A percentile compares a stretch with the other conserved stretches of the same genome.
Evolutionary conservation across 2,888 invertebrate species (phyloP).

Genomic region (Heliconius charithonia): DNA sequence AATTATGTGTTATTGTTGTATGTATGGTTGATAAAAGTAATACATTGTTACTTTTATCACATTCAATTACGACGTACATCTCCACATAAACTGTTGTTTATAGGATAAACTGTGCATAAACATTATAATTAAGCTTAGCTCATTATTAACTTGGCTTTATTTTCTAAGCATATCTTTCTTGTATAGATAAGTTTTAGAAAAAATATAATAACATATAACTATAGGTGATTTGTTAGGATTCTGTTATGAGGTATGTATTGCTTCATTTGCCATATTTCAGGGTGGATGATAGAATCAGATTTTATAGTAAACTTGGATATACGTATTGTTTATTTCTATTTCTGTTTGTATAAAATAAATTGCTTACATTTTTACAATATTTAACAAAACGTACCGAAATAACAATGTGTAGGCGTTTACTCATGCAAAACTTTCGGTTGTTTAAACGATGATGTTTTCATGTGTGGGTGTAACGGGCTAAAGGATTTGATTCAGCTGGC

Average conservation of each 20-base stretch:
- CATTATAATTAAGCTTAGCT: neutral
- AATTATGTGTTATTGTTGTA: no score
- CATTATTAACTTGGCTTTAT: neutral
- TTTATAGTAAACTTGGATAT: neutral
- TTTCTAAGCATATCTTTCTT: neutral
- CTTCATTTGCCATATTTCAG: neutral
- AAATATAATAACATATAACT: neutral
- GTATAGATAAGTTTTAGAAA: no score
- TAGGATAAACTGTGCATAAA: neutral
- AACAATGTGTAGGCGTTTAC: constrained; percentile 27
- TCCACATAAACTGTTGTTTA: neutral
- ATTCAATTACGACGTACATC: neutral
- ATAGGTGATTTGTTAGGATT: neutral
- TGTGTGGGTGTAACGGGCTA: constrained; percentile 66
- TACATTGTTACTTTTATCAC: no score
- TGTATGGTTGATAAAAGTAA: no score
- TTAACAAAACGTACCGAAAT: constrained; percentile 8
- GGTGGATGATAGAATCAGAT: neutral
- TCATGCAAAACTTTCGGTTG: constrained; percentile 26
- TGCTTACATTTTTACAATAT: constrained; percentile 2
- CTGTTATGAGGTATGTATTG: neutral
- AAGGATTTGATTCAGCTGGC: constrained; percentile 68
- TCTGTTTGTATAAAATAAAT: constrained; percentile 3
- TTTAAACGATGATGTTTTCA: constrained; percentile 35
- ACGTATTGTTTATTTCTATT: neutral